Conservation (phyloP, 2,888 invertebrate genomes). For the Ornithoptera alexandrae region DNA sequence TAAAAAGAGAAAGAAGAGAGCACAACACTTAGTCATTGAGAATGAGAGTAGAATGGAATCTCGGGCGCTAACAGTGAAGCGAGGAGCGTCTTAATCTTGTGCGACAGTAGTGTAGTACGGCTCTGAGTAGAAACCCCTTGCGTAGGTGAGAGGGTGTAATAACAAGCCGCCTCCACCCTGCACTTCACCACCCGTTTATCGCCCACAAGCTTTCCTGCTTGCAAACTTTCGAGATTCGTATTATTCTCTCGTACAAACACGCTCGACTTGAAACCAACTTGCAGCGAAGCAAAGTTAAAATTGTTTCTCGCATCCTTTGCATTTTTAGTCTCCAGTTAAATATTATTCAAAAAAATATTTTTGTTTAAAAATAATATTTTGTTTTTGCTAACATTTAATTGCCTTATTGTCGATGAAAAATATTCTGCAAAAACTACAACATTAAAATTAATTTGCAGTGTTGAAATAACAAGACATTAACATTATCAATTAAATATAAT, state of each 20-base stretch:
- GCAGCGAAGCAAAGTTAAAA: conserved; percentile 50
- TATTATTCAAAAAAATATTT: conserved; percentile 4
- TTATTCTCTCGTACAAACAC: conserved; percentile 68
- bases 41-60: conserved; percentile 58
- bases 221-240: conserved; percentile 73
- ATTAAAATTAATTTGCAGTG: not conserved
- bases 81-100: conserved; percentile 73
- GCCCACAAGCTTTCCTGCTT: conserved; percentile 60
- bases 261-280: conserved; percentile 65
- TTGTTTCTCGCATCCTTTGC: conserved; percentile 34
- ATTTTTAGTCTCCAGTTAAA: conserved; percentile 30
- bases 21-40: conserved; percentile 54
- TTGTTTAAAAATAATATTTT: not conserved
- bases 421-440: not conserved
- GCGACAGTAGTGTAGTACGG: conserved; percentile 55
- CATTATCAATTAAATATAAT: not conserved
- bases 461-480: not conserved
- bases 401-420: not conserved
- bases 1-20: conserved; percentile 50
- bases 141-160: conserved; percentile 78
- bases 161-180: conserved; percentile 64
- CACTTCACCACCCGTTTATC: conserved; percentile 53
- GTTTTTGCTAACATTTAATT: not conserved
- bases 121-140: conserved; percentile 66
- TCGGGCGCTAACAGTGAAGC: conserved; percentile 67